These are phyloP conservation scores for Drosophila hydei DNA, from an alignment of 1,140 invertebrate species.

Conservation along the genomic window DNA sequence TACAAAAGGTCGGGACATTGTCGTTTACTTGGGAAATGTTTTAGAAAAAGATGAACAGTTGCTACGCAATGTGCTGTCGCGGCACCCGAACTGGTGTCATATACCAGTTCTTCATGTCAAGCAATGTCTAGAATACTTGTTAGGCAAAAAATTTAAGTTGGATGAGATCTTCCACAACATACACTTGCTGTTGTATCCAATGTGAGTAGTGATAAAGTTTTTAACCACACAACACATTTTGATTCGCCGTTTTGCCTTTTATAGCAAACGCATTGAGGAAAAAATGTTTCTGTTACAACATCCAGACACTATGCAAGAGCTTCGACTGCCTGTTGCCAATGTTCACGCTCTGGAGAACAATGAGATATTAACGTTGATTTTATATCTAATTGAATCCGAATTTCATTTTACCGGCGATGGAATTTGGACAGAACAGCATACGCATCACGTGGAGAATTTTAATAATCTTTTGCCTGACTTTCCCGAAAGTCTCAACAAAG, in stretches of 20 bases:
- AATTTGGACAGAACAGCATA: constrained; percentile 82
- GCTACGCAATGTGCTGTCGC: constrained; percentile 82
- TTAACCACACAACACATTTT: no score
- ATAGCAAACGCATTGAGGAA: constrained; percentile 78
- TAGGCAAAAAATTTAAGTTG: constrained; percentile 82
- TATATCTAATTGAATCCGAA: constrained; percentile 84
- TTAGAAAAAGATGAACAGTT: constrained; percentile 60
- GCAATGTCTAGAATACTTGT: constrained; percentile 85
- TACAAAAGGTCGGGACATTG: constrained; percentile 85
- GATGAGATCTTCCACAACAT: constrained; percentile 85
- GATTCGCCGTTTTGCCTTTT: background rate
- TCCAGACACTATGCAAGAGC: constrained; percentile 59
- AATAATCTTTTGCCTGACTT: constrained; percentile 80
- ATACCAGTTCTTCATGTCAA: constrained; percentile 85
- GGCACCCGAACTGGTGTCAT: constrained; percentile 86
- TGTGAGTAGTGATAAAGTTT: constrained; percentile 66
- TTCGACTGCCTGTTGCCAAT: constrained; percentile 53
- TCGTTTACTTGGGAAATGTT: constrained; percentile 76
- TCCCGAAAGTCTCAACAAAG: constrained; percentile 76
- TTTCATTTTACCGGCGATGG: constrained; percentile 85
- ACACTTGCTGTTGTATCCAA: constrained; percentile 85
- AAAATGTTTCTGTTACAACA: constrained; percentile 62
- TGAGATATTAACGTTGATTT: constrained; percentile 74
- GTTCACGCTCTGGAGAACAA: constrained; percentile 54
- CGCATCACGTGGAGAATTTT: constrained; percentile 79